Percentiles rank a stretch among this genome's conserved stretches.
These are phyloP conservation scores for Tholera decimalis DNA, from an alignment of 2,888 invertebrate genomes.

Conservation along the genomic window DNA sequence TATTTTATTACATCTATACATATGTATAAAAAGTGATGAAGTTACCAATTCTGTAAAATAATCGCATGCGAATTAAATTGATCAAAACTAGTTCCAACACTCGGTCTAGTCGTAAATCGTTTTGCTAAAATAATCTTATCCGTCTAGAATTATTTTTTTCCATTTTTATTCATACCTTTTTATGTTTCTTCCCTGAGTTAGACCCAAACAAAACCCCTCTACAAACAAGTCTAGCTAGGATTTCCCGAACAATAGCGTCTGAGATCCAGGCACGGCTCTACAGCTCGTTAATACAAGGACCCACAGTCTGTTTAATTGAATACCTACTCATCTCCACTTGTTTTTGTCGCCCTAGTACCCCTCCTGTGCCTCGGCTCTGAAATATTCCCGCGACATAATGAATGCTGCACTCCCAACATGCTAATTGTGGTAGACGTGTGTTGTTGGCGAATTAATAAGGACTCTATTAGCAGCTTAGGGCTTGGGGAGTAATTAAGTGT, in stretches of 20 bases:
- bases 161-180: not conserved
- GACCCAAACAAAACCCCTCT: constrained; percentile 7
- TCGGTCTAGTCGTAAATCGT: not conserved
- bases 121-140: not conserved
- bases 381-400: constrained; percentile 52
- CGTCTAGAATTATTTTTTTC: not conserved
- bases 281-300: constrained; percentile 62
- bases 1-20: too few relatives aligned
- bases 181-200: not conserved
- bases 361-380: constrained; percentile 27
- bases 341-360: constrained; percentile 48
- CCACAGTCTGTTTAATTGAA: constrained; percentile 62
- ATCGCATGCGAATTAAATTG: too few relatives aligned
- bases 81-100: too few relatives aligned
- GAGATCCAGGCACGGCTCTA: constrained; percentile 36
- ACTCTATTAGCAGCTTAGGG: constrained; percentile 23
- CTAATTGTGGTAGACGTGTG: constrained; percentile 61
- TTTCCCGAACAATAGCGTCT: constrained; percentile 48
- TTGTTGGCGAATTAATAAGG: constrained; percentile 36
- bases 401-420: constrained; percentile 49
- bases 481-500: constrained; percentile 17
- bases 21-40: too few relatives aligned
- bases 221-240: constrained; percentile 34
- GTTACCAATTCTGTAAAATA: too few relatives aligned
- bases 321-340: constrained; percentile 55